These are phyloP conservation scores for Euura saliciscinereae DNA, from an alignment of 1,140 invertebrate species.

Conservation along the genomic window DNA sequence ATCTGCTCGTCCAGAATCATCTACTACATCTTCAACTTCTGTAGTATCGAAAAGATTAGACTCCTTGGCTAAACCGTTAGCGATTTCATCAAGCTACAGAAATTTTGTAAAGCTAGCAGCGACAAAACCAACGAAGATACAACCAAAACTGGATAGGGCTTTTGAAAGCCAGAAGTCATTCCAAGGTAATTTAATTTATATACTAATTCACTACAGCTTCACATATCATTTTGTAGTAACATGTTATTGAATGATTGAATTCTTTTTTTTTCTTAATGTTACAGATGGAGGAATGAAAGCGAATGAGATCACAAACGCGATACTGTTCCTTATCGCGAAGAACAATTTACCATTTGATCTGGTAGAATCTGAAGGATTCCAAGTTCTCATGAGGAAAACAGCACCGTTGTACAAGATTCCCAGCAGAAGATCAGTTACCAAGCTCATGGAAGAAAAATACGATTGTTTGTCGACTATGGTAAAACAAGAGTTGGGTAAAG, in stretches of 20 bases:
- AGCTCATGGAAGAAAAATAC: constrained; percentile 44
- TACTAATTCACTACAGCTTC: no score
- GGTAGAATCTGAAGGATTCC: constrained; percentile 53
- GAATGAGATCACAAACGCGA: constrained; percentile 21
- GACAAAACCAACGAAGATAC: no score
- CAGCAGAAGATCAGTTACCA: constrained; percentile 36
- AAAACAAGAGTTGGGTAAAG: constrained; percentile 27
- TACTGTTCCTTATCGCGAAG: constrained; percentile 43
- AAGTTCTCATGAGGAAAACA: constrained; percentile 43
- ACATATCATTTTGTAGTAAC: no score
- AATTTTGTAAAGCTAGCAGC: no score
- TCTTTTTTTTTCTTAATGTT: neutral
- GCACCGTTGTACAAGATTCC: constrained; percentile 50
- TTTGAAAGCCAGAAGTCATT: neutral
- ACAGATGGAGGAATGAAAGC: constrained; percentile 10
- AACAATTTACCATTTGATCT: constrained; percentile 45
- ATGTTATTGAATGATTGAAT: no score
- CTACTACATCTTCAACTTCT: neutral
- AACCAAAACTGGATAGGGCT: neutral
- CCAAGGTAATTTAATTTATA: neutral
- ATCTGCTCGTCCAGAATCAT: neutral
- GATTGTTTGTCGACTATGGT: constrained; percentile 34
- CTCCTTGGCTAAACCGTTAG: no score
- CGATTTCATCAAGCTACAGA: no score
- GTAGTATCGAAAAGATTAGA: neutral